Base-by-base conservation (phyloP, 53 echinoderm and acorn worm species). In the Hippasteria phrygiana region DNA sequence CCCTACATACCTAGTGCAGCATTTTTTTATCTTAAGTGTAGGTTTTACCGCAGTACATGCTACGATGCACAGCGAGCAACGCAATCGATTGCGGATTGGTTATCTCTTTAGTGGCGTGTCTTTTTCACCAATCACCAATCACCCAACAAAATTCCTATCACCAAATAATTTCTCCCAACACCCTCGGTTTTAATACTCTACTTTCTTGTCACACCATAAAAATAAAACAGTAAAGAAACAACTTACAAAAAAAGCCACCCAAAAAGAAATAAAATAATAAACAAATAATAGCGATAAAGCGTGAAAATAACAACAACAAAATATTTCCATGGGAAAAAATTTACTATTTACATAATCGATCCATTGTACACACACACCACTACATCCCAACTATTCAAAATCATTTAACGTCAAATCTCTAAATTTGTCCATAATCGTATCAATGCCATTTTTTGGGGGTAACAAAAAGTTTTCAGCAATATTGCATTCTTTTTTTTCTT, bases 171-270 rank as follows among this genome's bases (percentile, higher is more conserved):
- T 36, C 34, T 33, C 18, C 2, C 37, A 35, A 27, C 10, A 17
- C 70, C 2, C 4, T 37, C 31, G 70, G 50, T 34, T 48, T 53
- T 53, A 76, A 54, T 54, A 8, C 18, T 76, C 48, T 53, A 76
- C 50, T 48, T 51, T 76, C 48, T 54, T 76, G 76, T 50, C 76
- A 76, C 76, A 76, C 76, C 76, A 33, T 53, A 48, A 76, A 76
- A 76, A 76, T 76, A 51, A 76, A 50, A 50, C 26, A 8, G 17
- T 32, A 29, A 26, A 76, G 29, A 53, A 76, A 76, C 75, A n/a
- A 75, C 32, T 5, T 50, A 48, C 50, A 48, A 48, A 14, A 75
- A 47, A 47, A 50, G 50, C 29, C 3, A 53, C 33, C 33, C 6
- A 59, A 54, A 54, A 54, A 4, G 20, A 54, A 54, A 54, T 17